These are phyloP conservation scores for Globia sparganii DNA, from an alignment of 2,888 invertebrate species.

Conservation along the genomic window DNA sequence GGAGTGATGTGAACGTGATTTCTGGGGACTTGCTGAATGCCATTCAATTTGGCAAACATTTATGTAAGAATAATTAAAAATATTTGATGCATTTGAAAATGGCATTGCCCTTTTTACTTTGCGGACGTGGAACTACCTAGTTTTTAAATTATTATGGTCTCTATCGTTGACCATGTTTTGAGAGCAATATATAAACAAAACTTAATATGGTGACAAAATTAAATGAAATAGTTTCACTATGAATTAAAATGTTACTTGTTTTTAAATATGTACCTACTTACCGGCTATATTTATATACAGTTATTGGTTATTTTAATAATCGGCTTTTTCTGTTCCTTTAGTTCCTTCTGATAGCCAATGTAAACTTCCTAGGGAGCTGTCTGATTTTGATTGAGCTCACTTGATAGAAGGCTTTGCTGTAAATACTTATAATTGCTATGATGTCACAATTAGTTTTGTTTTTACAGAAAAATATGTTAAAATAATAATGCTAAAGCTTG, in stretches of 20 bases:
- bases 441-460: not conserved
- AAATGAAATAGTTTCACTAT: not conserved
- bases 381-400: not conserved
- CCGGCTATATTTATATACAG: not conserved
- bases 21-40: slow-evolving; percentile 19
- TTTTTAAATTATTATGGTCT: slow-evolving; percentile 5
- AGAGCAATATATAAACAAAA: not conserved
- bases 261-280: not conserved
- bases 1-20: slow-evolving; percentile 29
- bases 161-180: not conserved
- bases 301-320: not conserved
- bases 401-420: not conserved
- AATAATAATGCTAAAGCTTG: slow-evolving; percentile 35
- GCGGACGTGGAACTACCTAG: slow-evolving; percentile 66
- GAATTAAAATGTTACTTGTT: not conserved
- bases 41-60: slow-evolving; percentile 41
- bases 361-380: not conserved
- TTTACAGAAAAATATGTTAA: slow-evolving; percentile 52
- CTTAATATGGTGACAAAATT: not conserved
- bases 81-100: slow-evolving; percentile 53
- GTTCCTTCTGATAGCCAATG: not conserved
- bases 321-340: accelerated
- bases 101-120: slow-evolving; percentile 62
- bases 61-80: slow-evolving; percentile 46
- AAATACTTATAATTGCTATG: no score